These are phyloP conservation scores for Mythimna impura DNA, from an alignment of 2,888 invertebrate genomes.

Conservation along the genomic window DNA sequence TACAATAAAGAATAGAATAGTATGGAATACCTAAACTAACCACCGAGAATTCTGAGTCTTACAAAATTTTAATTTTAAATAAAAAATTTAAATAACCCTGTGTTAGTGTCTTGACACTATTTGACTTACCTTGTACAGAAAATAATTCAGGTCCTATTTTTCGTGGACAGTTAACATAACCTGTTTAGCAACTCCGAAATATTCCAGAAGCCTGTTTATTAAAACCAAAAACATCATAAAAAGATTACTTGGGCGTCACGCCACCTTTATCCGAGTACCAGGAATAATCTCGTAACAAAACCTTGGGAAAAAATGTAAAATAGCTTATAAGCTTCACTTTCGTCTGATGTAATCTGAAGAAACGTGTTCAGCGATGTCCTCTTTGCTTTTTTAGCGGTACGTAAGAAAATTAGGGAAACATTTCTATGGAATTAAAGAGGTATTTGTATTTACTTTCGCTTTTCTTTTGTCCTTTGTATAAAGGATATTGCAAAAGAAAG, in stretches of 20 bases:
- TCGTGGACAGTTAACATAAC: background rate
- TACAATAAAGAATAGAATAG: no score
- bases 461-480: constrained; percentile 24
- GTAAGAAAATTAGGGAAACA: constrained; percentile 49
- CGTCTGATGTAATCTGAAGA: constrained; percentile 68
- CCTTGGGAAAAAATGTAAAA: constrained; percentile 67
- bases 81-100: no score
- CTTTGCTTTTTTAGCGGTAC: constrained; percentile 52
- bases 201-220: constrained; percentile 30
- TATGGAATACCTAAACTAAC: no score
- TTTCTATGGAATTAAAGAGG: constrained; percentile 39
- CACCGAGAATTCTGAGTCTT: no score
- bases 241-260: constrained; percentile 42
- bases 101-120: background rate
- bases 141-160: constrained; percentile 5
- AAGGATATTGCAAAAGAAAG: constrained; percentile 12
- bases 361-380: constrained; percentile 62
- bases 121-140: background rate
- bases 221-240: constrained; percentile 39
- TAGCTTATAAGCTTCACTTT: constrained; percentile 57
- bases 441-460: constrained; percentile 33
- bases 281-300: constrained; percentile 62
- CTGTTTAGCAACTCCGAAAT: constrained; percentile 11
- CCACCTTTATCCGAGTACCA: constrained; percentile 20
- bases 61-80: no score